These are phyloP conservation scores for Tenualosa ilisha DNA, from an alignment of 2,797 vertebrate species.

Conservation along the genomic window DNA sequence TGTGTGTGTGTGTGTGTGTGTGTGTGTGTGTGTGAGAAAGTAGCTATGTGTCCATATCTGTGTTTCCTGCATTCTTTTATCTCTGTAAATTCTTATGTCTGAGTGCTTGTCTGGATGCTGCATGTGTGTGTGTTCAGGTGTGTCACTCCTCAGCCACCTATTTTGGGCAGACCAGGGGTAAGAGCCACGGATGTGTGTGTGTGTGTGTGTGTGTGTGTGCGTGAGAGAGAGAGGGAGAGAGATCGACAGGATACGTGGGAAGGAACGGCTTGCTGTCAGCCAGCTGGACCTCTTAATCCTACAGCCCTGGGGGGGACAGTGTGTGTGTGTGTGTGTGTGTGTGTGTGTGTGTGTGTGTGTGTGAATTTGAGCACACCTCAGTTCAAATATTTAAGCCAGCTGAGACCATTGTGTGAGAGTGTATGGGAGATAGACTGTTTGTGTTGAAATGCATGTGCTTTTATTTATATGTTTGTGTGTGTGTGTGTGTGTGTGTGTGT, in stretches of 20 bases:
- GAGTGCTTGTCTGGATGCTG: constrained; percentile 31
- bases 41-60: neutral
- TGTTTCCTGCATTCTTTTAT: neutral
- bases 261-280: constrained; percentile 82
- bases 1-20: neutral
- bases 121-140: constrained; percentile 62
- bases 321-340: constrained; percentile 56
- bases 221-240: constrained; percentile 53
- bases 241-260: constrained; percentile 77
- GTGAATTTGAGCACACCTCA: constrained; percentile 37
- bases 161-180: constrained; percentile 57
- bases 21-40: constrained; percentile 27
- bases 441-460: neutral
- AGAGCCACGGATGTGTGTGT: constrained; percentile 45
- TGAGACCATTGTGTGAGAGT: constrained; percentile 43
- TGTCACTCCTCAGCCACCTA: constrained; percentile 59
- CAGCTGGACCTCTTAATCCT: constrained; percentile 84
- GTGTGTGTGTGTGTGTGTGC: constrained; percentile 16
- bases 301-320: constrained; percentile 78
- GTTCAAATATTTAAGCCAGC: constrained; percentile 34
- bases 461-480: constrained; percentile 33
- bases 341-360: constrained; percentile 38
- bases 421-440: constrained; percentile 1
- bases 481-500: constrained; percentile 27
- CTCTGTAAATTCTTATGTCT: neutral